Conservation (phyloP, 2,797 vertebrate species). For the Protosalanx chinensis region DNA sequence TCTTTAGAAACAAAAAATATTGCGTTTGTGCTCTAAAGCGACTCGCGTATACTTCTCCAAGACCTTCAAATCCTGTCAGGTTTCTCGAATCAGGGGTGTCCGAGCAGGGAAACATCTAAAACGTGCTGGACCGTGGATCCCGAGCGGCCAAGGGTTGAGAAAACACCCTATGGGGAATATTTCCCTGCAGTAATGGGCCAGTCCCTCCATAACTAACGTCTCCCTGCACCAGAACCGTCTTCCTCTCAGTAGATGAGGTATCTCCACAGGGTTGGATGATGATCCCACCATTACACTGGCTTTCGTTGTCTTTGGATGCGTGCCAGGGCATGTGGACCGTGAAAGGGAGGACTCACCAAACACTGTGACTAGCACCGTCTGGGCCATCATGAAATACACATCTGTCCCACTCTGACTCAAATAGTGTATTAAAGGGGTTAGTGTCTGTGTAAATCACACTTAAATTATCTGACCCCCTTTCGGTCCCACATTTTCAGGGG, state of each 20-base stretch:
- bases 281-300: conserved; percentile 22
- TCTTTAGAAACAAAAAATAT: too few species aligned
- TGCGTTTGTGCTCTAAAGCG: too few species aligned
- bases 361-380: conserved; percentile 62
- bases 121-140: neutral
- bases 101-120: conserved; percentile 27
- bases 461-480: conserved; percentile 61
- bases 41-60: neutral
- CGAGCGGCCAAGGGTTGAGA: neutral
- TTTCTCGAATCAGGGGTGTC: conserved; percentile 5
- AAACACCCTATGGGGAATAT: neutral
- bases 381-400: conserved; percentile 44
- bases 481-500: conserved; percentile 49
- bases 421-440: conserved; percentile 16
- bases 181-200: conserved; percentile 22
- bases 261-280: conserved; percentile 37
- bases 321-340: conserved; percentile 50
- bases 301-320: conserved; percentile 50
- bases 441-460: conserved; percentile 61
- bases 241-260: conserved; percentile 36
- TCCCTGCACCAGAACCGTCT: conserved; percentile 16
- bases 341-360: conserved; percentile 51
- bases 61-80: neutral
- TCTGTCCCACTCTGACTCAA: conserved; percentile 34
- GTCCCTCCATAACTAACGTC: conserved; percentile 27